Base-by-base conservation (phyloP, 2,797 vertebrate genomes). In the Acanthopagrus latus region DNA sequence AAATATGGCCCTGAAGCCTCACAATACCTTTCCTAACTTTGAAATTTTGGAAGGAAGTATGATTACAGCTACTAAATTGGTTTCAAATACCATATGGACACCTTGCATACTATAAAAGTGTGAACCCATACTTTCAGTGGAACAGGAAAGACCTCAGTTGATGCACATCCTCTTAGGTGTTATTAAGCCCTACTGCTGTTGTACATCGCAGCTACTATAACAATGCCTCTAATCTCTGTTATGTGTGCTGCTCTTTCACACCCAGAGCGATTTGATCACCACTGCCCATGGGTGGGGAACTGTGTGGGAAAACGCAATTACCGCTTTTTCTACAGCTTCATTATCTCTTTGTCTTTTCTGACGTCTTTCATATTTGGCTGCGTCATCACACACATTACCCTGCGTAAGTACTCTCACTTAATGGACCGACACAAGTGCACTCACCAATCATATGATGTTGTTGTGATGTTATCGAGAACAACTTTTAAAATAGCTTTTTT, bases 231-330 rank as follows among this genome's bases (percentile, higher is more conserved):
- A 4, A 75, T 71, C 20, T 58, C 11, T 68, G 13, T 0, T 25
- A 0, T 80, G 1, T 80, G 0, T 63, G 0, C 27, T 81, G 51
- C 48, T 54, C 51, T 76, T 59, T 18, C 4, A 2, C 23, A 52
- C 84, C 9, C 94, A 99, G 98, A 99, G 78, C 95, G 97, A 10
- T 99, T 99, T 56, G 98, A 99, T 69, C 98, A 99, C 85, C 98
- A 99, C 91, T 99, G 98, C 86, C 98, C 98, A 16, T 99, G 98
- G 98, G 98, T 99, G 69, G 98, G 98, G 56, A 99, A 99, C 94
- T 99, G 98, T 29, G 97, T 99, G 72, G 98, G 98, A 56, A 99
- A 95, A 86, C 96, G 98, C 78, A 99, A 99, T 91, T 99, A 99
- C 82, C 97, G 98, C 83, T 99, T 97, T 94, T 99, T 99, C 95